phyloP scores from a whole-genome alignment of 2,113 vertebrate genomes.

The Cercocebus atys region DNA sequence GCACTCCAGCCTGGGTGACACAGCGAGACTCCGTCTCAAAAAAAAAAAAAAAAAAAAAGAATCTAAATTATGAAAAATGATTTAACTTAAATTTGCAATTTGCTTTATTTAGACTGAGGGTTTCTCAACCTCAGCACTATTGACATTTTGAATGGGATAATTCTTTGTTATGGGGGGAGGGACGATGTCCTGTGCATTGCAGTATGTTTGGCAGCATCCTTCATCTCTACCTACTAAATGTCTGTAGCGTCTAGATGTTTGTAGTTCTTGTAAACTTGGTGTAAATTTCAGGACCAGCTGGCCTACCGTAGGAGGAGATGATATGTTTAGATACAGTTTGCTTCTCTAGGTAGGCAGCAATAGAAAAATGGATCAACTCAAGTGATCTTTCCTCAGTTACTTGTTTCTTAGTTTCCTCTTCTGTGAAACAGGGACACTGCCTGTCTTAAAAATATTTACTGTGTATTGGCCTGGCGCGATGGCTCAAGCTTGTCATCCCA shows the following conservation, averaged over 20 bases:
- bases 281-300: neutral
- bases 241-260: neutral
- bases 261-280: neutral
- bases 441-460: neutral
- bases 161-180: neutral
- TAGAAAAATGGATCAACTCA: neutral
- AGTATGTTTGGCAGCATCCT: neutral
- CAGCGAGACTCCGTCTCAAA: too few relatives aligned
- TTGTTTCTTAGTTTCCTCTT: slow-evolving; percentile 6
- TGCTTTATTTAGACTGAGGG: neutral
- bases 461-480: neutral
- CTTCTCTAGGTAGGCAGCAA: neutral
- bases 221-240: neutral
- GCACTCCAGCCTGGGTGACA: too few relatives aligned
- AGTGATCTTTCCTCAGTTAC: neutral
- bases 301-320: neutral
- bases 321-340: neutral
- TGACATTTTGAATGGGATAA: neutral
- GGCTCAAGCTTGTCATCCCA: too few relatives aligned
- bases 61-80: neutral
- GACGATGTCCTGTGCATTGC: neutral
- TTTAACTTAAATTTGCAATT: neutral
- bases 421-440: neutral
- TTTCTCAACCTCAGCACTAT: neutral
- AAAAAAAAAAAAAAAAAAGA: too few relatives aligned